Conservation (phyloP, 2,888 invertebrate genomes). For the Drosophila flavopinicola region DNA sequence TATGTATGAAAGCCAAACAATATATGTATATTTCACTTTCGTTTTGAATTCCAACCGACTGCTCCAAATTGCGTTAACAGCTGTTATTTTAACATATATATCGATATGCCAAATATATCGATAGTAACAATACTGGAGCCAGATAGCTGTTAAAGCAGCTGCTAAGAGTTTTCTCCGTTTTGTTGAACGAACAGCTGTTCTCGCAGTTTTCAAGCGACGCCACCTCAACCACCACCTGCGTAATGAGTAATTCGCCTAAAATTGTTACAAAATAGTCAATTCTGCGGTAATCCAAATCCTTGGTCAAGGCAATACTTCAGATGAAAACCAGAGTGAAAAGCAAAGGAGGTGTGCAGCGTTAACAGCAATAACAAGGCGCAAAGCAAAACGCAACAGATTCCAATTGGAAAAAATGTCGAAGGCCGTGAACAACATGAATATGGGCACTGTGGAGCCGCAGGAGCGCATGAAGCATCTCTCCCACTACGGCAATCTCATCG, state of each 20-base stretch:
- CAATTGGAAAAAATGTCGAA: constrained; percentile 67
- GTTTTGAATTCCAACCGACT: constrained; percentile 10
- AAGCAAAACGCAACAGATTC: constrained; percentile 4
- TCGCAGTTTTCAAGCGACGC: constrained; percentile 48
- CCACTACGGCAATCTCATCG: constrained; percentile 88
- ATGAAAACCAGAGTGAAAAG: constrained; percentile 19
- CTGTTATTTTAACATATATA: background rate
- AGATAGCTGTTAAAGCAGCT: constrained; percentile 34
- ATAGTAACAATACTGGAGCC: background rate
- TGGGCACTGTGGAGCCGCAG: constrained; percentile 87
- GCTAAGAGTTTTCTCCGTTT: constrained; percentile 6
- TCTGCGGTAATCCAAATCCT: constrained; percentile 14
- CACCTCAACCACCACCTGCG: constrained; percentile 41
- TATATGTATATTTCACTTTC: too few relatives aligned
- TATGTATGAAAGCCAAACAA: background rate
- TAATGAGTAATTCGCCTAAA: constrained; percentile 44
- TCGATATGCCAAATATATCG: constrained; percentile 14
- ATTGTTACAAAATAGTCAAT: constrained; percentile 44
- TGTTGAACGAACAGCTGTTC: constrained; percentile 39
- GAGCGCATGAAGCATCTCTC: constrained; percentile 88
- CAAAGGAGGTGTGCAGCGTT: constrained; percentile 1
- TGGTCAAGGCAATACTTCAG: constrained; percentile 12
- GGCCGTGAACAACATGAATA: constrained; percentile 81
- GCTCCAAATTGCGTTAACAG: constrained; percentile 35
- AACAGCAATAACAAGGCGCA: constrained; percentile 3